Base-by-base conservation (phyloP, 2,797 vertebrate genomes). In the Phoxinus dragarum region DNA sequence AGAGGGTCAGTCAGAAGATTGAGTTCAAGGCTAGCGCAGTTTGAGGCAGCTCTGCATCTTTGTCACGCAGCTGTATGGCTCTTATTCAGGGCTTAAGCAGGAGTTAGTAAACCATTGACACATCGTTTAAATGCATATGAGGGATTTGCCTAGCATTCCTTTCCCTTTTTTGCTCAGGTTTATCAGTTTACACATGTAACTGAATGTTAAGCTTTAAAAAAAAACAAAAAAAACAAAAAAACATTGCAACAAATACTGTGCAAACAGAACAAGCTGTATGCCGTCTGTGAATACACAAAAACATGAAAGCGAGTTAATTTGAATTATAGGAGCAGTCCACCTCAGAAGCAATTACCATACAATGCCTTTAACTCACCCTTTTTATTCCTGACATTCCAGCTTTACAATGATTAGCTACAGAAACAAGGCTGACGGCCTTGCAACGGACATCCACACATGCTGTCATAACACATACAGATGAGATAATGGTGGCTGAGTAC, bases 1-100 rank as follows among this genome's bases (percentile, higher is more conserved):
- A 69, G 54, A 64, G 36, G 42, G 31, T 77, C 66, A 79, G 80
- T 61, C 36, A 61, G 21, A 82, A 52, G 85, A 76, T 81, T 66
- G 73, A 59, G 66, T 77, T 75, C 64, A 49, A 77, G 80, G 49
- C 73, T 77, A 44, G 21, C 52, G 7, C 10, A 34, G n/a, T 77
- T 86, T 34, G 31, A 42, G 23, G 38, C 66, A 66, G 73, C 54
- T 86, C 38, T 78, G 66, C 68, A 27, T 82, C 52, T 77, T 69
- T 59, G 61, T 71, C 69, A 82, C 34, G 9, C 75, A 74, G 44
- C 44, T 74, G 69, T 74, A 84, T 31, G 36, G 56, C 47, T 76
- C 40, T 72, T 47, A 64, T 78, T 79, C 54, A 79, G 21, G 44
- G 85, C 74, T 78, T 82, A 78, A 64, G 21, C 23, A 31, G n/a